Conservation (phyloP, 2,888 invertebrate genomes). For the Ctenicera cuprea region DNA sequence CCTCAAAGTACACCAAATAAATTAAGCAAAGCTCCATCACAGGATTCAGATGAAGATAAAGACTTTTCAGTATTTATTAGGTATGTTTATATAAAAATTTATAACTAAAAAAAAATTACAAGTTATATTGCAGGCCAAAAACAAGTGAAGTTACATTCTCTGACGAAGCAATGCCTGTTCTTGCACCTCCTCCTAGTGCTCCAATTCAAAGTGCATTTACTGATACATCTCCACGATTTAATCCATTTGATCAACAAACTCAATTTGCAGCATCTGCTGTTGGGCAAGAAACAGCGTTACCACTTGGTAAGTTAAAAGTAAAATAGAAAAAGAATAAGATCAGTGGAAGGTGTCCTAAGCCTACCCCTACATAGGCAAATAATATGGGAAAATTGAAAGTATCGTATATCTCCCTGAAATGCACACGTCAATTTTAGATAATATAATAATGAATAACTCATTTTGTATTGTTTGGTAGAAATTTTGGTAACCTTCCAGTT, state of each 20-base stretch:
- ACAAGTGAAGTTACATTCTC: slow-evolving; percentile 72
- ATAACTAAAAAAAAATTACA: not conserved
- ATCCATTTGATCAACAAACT: slow-evolving; percentile 84
- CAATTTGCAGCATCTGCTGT: slow-evolving; percentile 70
- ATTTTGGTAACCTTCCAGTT: too few species aligned
- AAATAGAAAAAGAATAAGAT: too few species aligned
- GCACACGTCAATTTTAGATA: too few species aligned
- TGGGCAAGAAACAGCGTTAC: slow-evolving; percentile 65
- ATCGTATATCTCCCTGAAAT: too few species aligned
- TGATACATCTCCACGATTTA: slow-evolving; percentile 81
- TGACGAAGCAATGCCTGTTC: slow-evolving; percentile 78
- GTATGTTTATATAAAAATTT: slow-evolving; percentile 68
- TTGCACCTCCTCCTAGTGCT: slow-evolving; percentile 84
- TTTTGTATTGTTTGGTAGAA: too few species aligned
- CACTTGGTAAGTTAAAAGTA: slow-evolving; percentile 66
- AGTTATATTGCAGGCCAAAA: slow-evolving; percentile 73
- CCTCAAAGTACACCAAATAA: slow-evolving; percentile 81
- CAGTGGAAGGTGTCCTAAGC: too few species aligned
- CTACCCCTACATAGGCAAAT: too few species aligned
- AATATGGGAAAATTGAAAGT: too few species aligned
- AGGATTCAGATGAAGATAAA: slow-evolving; percentile 86
- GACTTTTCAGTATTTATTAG: slow-evolving; percentile 89
- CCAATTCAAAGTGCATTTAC: slow-evolving; percentile 73
- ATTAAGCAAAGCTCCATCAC: slow-evolving; percentile 78
- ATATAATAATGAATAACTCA: too few species aligned